Conservation (phyloP, 2,888 invertebrate species). For the Lepidonotus clava region DNA sequence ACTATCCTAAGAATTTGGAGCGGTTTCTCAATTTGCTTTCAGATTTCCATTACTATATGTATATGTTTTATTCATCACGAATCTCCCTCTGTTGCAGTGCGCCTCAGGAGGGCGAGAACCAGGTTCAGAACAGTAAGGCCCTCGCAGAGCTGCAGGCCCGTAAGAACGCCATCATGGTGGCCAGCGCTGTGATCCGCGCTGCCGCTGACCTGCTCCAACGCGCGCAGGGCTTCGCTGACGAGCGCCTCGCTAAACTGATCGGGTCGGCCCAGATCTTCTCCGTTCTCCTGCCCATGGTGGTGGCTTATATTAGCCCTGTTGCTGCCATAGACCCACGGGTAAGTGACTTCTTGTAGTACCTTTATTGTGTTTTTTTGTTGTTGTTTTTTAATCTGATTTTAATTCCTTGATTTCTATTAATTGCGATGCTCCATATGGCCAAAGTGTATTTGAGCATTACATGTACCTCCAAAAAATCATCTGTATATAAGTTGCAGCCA, state of each 20-base stretch:
- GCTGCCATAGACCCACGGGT: slow-evolving; percentile 88
- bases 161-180: slow-evolving; percentile 88
- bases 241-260: slow-evolving; percentile 81
- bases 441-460: too few species aligned
- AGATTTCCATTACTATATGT: too few species aligned
- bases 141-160: slow-evolving; percentile 85
- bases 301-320: slow-evolving; percentile 92
- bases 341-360: slow-evolving; percentile 54
- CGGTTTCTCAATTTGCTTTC: too few species aligned
- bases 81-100: slow-evolving; percentile 81
- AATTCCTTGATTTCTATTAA: neutral
- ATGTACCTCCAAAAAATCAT: too few species aligned
- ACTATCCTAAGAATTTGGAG: too few species aligned
- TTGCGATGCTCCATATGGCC: neutral
- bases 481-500: too few species aligned
- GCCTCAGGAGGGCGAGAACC: slow-evolving; percentile 84
- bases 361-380: slow-evolving; percentile 5
- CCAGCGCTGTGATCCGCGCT: slow-evolving; percentile 88
- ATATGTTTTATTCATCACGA: too few species aligned
- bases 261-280: slow-evolving; percentile 86
- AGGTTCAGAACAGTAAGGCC: slow-evolving; percentile 83
- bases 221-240: slow-evolving; percentile 84
- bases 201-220: slow-evolving; percentile 89
- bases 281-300: slow-evolving; percentile 89
- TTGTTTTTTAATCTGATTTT: neutral